Base-by-base conservation (phyloP, 2,113 vertebrate species). In the Sitta europaea region DNA sequence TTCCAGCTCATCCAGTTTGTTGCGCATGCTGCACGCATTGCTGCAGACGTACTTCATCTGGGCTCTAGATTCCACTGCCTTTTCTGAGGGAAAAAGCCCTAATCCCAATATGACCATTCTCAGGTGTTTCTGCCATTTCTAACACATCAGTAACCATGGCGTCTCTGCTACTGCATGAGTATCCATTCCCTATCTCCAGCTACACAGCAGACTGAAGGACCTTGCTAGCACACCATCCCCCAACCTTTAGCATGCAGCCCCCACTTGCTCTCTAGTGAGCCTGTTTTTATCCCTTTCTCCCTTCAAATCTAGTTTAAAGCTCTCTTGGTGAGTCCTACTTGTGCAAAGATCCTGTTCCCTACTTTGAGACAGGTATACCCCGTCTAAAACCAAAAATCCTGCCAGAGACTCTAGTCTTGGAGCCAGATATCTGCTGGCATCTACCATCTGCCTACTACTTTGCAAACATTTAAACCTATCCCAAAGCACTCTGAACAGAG, bases 1-100 rank as follows among this genome's bases (percentile, higher is more conserved):
- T 74, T 45, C 22, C n/a, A 53, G 23, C 28, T 66, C 36, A 57
- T 36, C 23, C 33, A 36, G 4, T 36, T 51, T 22, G 14, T 4
- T 28, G 36, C 18, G 58, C 18, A 11, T 16, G 50, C 22, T 27
- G 22, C 10, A 11, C 1, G 0, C 14, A 43, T 9, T 43, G 22
- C 35, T 36, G 11, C 36, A 27, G 14, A 48, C 0, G 0, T 35
- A 33, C 18, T 65, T 57, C 54, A 36, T 16, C 21, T 22, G 23
- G 11, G 20, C 21, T 62, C 14, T 18, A 18, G 27, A 62, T n/a
- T 35, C 16, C 8, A 27, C 7, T 23, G 36, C 9, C 4, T 68
- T 68, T 61, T 43, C 24, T 45, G n/a, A 36, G 19, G 31, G 1
- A 50, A 53, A 31, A 73, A 35, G 9, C 10, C 28, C 7, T 38